phyloP scores from a whole-genome alignment of 1,140 invertebrate species.

The Habropoda laboriosa region DNA sequence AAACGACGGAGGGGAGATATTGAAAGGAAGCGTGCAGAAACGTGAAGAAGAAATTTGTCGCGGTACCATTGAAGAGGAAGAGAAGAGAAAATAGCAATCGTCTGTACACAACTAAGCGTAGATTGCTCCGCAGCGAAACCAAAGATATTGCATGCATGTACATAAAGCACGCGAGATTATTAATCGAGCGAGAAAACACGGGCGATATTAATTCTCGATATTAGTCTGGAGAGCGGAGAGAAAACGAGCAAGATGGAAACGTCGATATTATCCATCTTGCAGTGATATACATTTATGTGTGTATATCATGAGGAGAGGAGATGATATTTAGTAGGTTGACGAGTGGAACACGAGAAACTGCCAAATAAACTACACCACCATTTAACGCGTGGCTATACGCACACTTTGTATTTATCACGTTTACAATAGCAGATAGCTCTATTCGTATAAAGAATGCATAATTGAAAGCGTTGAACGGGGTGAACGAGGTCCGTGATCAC shows the following conservation, averaged over 20 bases:
- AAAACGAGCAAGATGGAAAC: background rate
- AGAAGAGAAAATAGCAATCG: background rate
- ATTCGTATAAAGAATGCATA: slow-evolving; percentile 5
- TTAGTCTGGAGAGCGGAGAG: background rate
- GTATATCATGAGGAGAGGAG: too few relatives aligned
- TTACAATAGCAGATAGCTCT: slow-evolving; percentile 58
- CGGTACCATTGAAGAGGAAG: background rate
- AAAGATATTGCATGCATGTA: slow-evolving; percentile 44
- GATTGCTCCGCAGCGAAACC: slow-evolving; percentile 38
- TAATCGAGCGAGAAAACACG: background rate
- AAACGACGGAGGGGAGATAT: too few relatives aligned
- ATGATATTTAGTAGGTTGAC: background rate
- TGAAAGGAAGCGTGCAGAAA: background rate
- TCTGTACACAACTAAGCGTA: background rate
- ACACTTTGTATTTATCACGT: slow-evolving; percentile 69
- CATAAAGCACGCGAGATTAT: background rate
- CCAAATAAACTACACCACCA: slow-evolving; percentile 65
- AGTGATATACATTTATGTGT: too few relatives aligned
- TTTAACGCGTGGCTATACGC: slow-evolving; percentile 53
- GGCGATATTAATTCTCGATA: slow-evolving; percentile 26
- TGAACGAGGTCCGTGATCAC: background rate
- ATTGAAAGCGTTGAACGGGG: slow-evolving; percentile 34
- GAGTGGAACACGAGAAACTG: slow-evolving; percentile 57
- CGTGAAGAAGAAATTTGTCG: background rate
- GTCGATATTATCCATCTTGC: background rate